These are phyloP conservation scores for Enteromius mattozi DNA, from an alignment of 2,797 vertebrate species.

Conservation along the genomic window DNA sequence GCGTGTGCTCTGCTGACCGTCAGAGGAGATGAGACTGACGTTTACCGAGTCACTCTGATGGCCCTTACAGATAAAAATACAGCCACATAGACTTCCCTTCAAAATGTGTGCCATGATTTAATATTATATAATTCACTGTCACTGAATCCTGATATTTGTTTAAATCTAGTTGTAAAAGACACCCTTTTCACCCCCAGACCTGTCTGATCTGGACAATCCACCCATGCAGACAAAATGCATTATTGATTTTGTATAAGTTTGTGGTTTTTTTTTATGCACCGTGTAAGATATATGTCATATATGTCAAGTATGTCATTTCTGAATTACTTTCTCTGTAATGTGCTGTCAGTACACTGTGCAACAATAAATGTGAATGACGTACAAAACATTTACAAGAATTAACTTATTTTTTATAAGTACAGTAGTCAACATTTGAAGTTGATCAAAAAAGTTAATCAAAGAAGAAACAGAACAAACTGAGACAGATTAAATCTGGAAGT, in stretches of 20 bases:
- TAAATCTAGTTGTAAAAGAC: background rate
- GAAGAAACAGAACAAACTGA: too few relatives aligned
- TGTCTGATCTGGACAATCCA: background rate
- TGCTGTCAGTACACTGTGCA: background rate
- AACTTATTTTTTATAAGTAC: background rate
- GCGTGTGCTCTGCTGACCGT: conserved; percentile 79
- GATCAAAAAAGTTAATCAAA: too few relatives aligned
- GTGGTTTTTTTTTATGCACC: background rate
- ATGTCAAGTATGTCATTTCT: background rate
- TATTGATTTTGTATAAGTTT: background rate
- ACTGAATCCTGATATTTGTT: background rate
- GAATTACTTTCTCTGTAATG: background rate
- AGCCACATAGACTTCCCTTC: background rate
- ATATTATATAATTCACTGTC: background rate
- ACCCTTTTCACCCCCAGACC: background rate
- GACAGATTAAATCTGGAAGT: too few relatives aligned
- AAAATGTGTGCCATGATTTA: background rate
- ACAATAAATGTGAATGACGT: background rate
- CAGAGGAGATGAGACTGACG: conserved; percentile 78
- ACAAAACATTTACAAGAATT: background rate
- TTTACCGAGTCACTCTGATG: conserved; percentile 83
- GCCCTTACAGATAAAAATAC: conserved; percentile 68
- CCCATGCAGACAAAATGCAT: background rate
- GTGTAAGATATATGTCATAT: background rate
- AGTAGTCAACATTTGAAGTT: too few relatives aligned